Conservation (phyloP, 2,888 invertebrate genomes). For the Chesias legatella region DNA sequence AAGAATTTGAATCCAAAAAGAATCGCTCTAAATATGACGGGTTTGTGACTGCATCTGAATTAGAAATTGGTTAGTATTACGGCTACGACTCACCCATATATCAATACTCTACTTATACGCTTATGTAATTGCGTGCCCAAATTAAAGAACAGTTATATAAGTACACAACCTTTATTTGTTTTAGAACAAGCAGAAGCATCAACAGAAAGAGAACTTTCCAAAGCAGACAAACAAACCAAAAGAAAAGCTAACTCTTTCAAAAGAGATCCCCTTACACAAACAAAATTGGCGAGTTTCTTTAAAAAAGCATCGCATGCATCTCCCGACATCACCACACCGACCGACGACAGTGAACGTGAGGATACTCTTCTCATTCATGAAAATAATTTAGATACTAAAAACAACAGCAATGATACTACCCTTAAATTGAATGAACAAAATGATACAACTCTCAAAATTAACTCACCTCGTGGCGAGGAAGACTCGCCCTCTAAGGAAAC, state of each 20-base stretch:
- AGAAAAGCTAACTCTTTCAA: conserved; percentile 72
- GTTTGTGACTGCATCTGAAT: conserved; percentile 63
- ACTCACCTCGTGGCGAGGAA: conserved; percentile 17
- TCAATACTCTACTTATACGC: too few relatives aligned
- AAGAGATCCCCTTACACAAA: conserved; percentile 71
- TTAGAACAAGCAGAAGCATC: conserved; percentile 40
- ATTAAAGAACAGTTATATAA: too few relatives aligned
- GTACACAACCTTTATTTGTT: conserved; percentile 14
- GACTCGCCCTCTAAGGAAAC: conserved; percentile 19
- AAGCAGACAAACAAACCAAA: conserved; percentile 68
- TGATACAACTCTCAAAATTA: conserved; percentile 50
- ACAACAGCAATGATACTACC: conserved; percentile 41
- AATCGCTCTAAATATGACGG: conserved; percentile 36
- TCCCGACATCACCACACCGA: conserved; percentile 34
- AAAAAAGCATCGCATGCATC: conserved; percentile 51
- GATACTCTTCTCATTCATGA: conserved; percentile 56
- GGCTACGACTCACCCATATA: too few relatives aligned
- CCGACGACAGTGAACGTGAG: conserved; percentile 55
- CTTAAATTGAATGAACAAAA: conserved; percentile 38
- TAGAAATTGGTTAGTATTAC: conserved; percentile 47
- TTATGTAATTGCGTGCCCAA: too few relatives aligned
- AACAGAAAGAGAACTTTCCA: conserved; percentile 52
- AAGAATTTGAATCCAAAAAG: conserved; percentile 69
- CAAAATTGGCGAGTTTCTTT: conserved; percentile 67
- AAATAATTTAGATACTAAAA: conserved; percentile 25